Evolutionary conservation across 2,797 vertebrate genomes (phyloP).

Genomic region (Salarias fasciatus): DNA sequence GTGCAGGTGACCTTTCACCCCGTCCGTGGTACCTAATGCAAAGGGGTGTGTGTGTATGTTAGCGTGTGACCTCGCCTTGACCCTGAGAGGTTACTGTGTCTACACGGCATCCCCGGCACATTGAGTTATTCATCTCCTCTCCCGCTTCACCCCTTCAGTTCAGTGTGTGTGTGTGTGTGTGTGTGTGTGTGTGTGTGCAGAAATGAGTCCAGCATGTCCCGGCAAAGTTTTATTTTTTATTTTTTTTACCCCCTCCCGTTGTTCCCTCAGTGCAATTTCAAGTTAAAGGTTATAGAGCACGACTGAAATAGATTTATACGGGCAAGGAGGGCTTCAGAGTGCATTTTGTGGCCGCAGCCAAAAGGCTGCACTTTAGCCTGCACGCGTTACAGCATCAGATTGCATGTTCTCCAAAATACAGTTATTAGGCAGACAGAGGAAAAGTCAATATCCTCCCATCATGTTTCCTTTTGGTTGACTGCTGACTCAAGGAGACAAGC

Average conservation of each 20-base stretch:
- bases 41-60: conserved; percentile 66
- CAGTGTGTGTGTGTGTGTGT: conserved; percentile 35
- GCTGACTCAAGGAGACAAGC: conserved; percentile 78
- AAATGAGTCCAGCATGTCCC: conserved; percentile 30
- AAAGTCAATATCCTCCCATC: conserved; percentile 80
- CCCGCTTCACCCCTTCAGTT: conserved; percentile 34
- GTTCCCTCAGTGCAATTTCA: conserved; percentile 58
- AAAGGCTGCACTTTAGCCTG: conserved; percentile 72
- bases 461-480: conserved; percentile 77
- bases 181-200: conserved; percentile 36
- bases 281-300: conserved; percentile 68
- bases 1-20: conserved; percentile 76
- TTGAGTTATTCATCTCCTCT: conserved; percentile 64
- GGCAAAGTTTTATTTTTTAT: conserved; percentile 18
- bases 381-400: conserved; percentile 69
- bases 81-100: conserved; percentile 68
- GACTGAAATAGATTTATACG: conserved; percentile 62
- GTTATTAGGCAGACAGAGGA: conserved; percentile 79
- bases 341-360: conserved; percentile 61
- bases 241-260: neutral
- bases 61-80: conserved; percentile 70
- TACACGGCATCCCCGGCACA: conserved; percentile 61
- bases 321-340: conserved; percentile 61
- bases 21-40: conserved; percentile 68
- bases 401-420: conserved; percentile 77